Conservation (phyloP, 2,888 invertebrate species). For the Actias luna region DNA sequence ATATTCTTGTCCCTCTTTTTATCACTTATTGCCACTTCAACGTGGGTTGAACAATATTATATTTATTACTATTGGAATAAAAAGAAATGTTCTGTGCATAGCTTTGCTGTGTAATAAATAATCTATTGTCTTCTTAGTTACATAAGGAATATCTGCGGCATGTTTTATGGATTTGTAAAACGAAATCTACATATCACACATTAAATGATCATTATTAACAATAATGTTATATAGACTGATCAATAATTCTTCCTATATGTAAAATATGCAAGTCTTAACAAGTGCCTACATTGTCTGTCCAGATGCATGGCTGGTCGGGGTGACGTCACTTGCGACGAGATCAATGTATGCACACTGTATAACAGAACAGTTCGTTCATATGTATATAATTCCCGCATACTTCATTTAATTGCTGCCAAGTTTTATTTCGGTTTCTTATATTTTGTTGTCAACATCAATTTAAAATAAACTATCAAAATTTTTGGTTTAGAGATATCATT, state of each 20-base stretch:
- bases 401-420: conserved; percentile 54
- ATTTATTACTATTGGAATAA: conserved; percentile 40
- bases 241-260: conserved; percentile 15
- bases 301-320: conserved; percentile 40
- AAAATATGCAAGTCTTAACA: conserved; percentile 7
- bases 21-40: conserved; percentile 16
- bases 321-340: conserved; percentile 25
- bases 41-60: conserved; percentile 47
- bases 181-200: neutral
- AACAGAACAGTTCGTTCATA: conserved; percentile 60
- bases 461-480: no score
- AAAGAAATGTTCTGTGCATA: conserved; percentile 38
- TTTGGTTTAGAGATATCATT: no score
- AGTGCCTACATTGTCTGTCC: conserved; percentile 27
- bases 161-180: neutral
- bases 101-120: neutral
- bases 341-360: conserved; percentile 40
- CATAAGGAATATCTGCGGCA: neutral
- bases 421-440: conserved; percentile 38
- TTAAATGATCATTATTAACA: neutral
- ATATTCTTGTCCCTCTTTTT: conserved; percentile 1
- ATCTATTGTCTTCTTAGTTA: neutral
- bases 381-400: conserved; percentile 49
- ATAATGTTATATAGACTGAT: conserved; percentile 6
- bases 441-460: no score